phyloP scores from a whole-genome alignment of 2,113 vertebrate species.

The Proterorhinus semilunaris region DNA sequence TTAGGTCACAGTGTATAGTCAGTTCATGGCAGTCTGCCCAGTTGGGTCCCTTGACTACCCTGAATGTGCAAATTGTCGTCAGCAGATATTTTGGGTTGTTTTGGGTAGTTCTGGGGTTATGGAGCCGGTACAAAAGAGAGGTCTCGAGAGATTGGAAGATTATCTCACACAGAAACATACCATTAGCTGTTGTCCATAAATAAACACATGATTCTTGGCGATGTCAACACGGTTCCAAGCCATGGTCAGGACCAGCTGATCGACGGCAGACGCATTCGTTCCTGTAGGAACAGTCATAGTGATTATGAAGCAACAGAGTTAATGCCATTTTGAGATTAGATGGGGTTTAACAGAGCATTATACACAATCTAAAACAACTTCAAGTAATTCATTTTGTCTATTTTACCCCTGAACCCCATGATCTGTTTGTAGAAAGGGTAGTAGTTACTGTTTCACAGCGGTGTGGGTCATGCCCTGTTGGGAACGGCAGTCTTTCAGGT shows the following conservation, averaged over 20 bases:
- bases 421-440: conserved; percentile 19
- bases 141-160: conserved; percentile 12
- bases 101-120: conserved; percentile 48
- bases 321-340: conserved; percentile 29
- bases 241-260: conserved; percentile 96
- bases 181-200: conserved; percentile 97
- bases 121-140: conserved; percentile 30
- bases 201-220: conserved; percentile 98
- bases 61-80: conserved; percentile 18
- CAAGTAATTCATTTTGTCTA: not conserved
- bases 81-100: conserved; percentile 32
- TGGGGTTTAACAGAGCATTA: conserved; percentile 28
- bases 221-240: conserved; percentile 99
- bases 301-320: conserved; percentile 20
- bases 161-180: conserved; percentile 75
- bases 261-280: conserved; percentile 93
- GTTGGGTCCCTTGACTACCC: conserved; percentile 14
- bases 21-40: conserved; percentile 36
- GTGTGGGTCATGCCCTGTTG: conserved; percentile 17
- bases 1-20: conserved; percentile 57
- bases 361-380: not conserved
- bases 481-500: conserved; percentile 15
- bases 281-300: conserved; percentile 74
- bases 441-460: conserved; percentile 34
- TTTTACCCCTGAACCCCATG: not conserved